phyloP scores from a whole-genome alignment of 2,888 invertebrate species.

The Cantharis nigra region DNA sequence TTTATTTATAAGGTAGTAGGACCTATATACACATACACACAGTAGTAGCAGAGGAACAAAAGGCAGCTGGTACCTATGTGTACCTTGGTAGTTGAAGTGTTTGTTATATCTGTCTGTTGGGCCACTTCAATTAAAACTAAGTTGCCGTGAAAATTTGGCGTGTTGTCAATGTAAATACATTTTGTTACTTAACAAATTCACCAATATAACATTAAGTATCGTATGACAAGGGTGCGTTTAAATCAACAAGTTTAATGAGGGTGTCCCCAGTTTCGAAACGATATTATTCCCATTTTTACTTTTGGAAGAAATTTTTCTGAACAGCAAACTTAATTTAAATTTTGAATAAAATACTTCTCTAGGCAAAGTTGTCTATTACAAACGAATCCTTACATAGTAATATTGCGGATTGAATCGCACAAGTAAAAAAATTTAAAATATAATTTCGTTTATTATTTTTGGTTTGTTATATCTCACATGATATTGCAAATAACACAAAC shows the following conservation, averaged over 20 bases:
- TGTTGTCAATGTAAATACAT: conserved; percentile 36
- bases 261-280: not conserved
- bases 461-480: not conserved
- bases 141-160: conserved; percentile 40
- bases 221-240: conserved; percentile 29
- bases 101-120: conserved; percentile 30
- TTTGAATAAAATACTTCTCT: not conserved
- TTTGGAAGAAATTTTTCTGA: not conserved
- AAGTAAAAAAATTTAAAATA: not conserved
- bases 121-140: conserved; percentile 39
- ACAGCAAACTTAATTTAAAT: not conserved
- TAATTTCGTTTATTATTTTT: not conserved
- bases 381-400: not conserved
- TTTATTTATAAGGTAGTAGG: not conserved
- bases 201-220: conserved; percentile 32
- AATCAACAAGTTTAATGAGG: conserved; percentile 33
- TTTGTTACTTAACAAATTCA: conserved; percentile 37
- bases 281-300: not conserved
- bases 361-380: not conserved
- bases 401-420: not conserved
- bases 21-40: not conserved
- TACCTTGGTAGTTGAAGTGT: conserved; percentile 27
- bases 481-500: not conserved
- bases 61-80: not conserved
- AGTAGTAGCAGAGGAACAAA: conserved; percentile 1